Percentiles rank a stretch among this genome's conserved stretches.
phyloP scores from a whole-genome alignment of 2,113 vertebrate genomes.

The Regulus satrapa region DNA sequence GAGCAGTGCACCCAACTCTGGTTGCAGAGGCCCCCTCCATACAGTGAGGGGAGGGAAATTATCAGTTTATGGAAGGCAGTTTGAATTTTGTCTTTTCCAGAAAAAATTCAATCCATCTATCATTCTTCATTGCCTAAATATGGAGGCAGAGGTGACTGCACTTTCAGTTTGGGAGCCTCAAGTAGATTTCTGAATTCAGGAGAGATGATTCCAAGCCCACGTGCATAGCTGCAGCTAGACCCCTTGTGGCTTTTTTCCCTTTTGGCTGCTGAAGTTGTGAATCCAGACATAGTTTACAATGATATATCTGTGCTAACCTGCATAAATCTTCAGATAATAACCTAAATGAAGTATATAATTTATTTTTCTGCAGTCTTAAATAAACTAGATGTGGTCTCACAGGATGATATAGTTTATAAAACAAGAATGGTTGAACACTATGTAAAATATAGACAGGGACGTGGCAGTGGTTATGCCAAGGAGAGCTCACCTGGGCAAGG shows the following conservation, averaged over 20 bases:
- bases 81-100: not conserved
- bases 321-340: not conserved
- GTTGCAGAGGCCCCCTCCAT: not conserved
- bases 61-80: not conserved
- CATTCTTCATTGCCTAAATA: not conserved
- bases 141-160: not conserved
- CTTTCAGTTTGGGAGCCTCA: not conserved
- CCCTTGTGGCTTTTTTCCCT: not conserved
- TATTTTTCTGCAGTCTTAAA: not conserved
- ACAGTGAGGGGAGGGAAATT: not conserved
- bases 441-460: not conserved
- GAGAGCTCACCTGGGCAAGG: not conserved
- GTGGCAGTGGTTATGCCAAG: not conserved
- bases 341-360: not conserved
- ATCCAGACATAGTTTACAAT: not conserved
- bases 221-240: not conserved
- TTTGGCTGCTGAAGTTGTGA: not conserved
- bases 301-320: not conserved
- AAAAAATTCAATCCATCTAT: not conserved
- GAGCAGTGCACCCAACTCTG: not conserved
- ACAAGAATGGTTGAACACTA: not conserved
- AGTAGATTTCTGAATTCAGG: not conserved
- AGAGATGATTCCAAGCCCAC: not conserved
- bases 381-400: not conserved
- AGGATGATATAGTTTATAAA: not conserved